Conservation (phyloP, 1,140 invertebrate genomes). For the Papilio aristodemus region DNA sequence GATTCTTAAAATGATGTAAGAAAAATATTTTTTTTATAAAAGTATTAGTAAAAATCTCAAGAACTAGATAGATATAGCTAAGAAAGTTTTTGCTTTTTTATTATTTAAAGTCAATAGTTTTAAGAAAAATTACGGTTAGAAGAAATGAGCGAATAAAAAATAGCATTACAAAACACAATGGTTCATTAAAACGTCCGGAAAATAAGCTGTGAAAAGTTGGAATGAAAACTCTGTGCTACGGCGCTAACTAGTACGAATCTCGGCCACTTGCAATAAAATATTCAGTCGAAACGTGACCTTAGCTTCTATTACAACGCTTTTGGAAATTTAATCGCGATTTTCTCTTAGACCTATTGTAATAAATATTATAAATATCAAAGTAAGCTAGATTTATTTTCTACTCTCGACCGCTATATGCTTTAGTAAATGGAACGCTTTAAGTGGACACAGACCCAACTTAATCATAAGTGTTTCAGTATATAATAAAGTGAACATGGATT, state of each 20-base stretch:
- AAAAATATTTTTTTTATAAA: not conserved
- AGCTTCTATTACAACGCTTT: conserved; percentile 14
- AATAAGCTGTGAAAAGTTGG: conserved; percentile 20
- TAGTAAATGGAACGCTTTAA: not conserved
- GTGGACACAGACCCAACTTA: too few relatives aligned
- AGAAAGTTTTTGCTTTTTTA: not conserved
- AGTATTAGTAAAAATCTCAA: not conserved
- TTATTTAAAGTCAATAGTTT: not conserved
- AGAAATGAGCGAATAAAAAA: not conserved
- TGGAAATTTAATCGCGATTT: conserved; percentile 29
- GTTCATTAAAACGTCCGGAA: conserved; percentile 27
- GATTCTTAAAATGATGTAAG: too few relatives aligned
- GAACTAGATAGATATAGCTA: not conserved
- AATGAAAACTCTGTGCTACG: not conserved
- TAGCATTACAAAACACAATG: conserved; percentile 14
- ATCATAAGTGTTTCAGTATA: too few relatives aligned
- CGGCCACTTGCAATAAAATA: conserved; percentile 29
- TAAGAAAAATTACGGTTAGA: not conserved
- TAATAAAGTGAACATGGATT: too few relatives aligned
- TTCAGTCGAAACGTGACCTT: conserved; percentile 23
- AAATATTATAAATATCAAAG: conserved; percentile 29
- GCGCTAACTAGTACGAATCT: conserved; percentile 28
- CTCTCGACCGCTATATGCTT: not conserved
- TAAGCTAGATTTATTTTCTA: conserved; percentile 11
- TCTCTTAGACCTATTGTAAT: conserved; percentile 21